Evolutionary conservation across 1,140 invertebrate species (phyloP).

Genomic region (Bombus superbus): DNA sequence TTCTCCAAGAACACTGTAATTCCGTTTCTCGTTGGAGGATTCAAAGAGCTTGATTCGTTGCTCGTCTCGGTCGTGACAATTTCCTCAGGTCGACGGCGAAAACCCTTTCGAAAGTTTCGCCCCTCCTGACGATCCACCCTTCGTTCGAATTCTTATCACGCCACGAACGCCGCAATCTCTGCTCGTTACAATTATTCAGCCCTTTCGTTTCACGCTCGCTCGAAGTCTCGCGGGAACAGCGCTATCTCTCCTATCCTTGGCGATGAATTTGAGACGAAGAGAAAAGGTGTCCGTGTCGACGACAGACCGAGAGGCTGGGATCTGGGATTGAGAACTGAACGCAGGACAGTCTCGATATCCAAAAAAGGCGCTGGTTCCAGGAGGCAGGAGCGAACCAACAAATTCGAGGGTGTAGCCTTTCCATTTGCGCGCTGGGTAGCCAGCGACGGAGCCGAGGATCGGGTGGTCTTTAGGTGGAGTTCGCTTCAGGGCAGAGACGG

Average conservation of each 20-base stretch:
- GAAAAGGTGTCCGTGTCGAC: too few species aligned
- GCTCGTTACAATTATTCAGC: slow-evolving; percentile 77
- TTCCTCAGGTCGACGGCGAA: slow-evolving; percentile 30
- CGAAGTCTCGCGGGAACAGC: slow-evolving; percentile 23
- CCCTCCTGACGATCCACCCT: slow-evolving; percentile 20
- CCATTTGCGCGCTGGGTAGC: slow-evolving; percentile 52
- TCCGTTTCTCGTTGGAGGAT: background rate
- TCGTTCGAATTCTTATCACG: slow-evolving; percentile 70
- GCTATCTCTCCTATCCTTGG: too few species aligned
- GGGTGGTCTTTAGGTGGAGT: slow-evolving; percentile 73
- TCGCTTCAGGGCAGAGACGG: slow-evolving; percentile 74
- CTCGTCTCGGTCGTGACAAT: slow-evolving; percentile 37
- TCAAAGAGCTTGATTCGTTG: slow-evolving; percentile 42
- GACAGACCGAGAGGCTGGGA: too few species aligned
- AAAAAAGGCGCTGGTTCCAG: too few species aligned
- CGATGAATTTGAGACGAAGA: too few species aligned
- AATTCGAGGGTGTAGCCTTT: slow-evolving; percentile 55
- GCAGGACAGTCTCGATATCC: too few species aligned
- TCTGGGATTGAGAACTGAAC: too few species aligned
- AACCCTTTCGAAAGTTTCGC: slow-evolving; percentile 33
- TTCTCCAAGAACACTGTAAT: background rate
- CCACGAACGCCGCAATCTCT: slow-evolving; percentile 57
- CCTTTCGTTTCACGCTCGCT: slow-evolving; percentile 57
- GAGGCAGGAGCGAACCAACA: background rate
- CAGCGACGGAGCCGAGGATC: slow-evolving; percentile 52